Base-by-base conservation (phyloP, 1,140 invertebrate genomes). In the Tribolium madens region DNA sequence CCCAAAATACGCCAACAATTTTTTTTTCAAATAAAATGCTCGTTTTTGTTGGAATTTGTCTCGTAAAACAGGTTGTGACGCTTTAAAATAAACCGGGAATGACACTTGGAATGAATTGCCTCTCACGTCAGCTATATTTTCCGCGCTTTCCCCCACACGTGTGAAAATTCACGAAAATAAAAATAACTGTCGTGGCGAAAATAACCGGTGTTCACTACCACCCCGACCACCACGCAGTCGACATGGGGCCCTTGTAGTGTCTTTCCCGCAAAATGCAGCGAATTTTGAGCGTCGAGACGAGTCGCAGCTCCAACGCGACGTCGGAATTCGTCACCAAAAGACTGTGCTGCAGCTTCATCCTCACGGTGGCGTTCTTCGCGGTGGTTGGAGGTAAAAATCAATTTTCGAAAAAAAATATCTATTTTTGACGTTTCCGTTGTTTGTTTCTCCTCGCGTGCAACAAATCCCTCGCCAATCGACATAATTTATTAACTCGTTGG, bases 321-420 rank as follows among this genome's bases (percentile, higher is more conserved):
- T 78, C 52, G 0, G 87, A 88, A 78, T 88, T 86, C 75, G 85
- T 89, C 1, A 88, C 88, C 4, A 89, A 89, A 80, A 84, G 87
- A 13, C 86, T 88, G 80, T 89, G 88, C 71, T 87, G 87, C 64
- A 88, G 87, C n/a, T 85, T 87, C 17, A 75, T 88, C 3, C 84
- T 88, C 9, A 86, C 86, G 2, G 80, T 87, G 7, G 86, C 87
- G 2, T 88, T 89, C 68, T 82, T 89, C n/a, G 81, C 85, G 17
- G 52, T 89, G 5, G 75, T 89, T 3, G 86, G 86, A 36, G 88
- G 88, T 76, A 74, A 81, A 76, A n/a, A n/a, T n/a, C 36, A 17
- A 7, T 64, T 21, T 14, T 17, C n/a, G 15, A 12, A 48, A 31
- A 72, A 26, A 33, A 68, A 64, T 18, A n/a, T n/a, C n/a, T n/a